Conservation (phyloP, 2,888 invertebrate genomes). For the Cyrtodaria siliqua region DNA sequence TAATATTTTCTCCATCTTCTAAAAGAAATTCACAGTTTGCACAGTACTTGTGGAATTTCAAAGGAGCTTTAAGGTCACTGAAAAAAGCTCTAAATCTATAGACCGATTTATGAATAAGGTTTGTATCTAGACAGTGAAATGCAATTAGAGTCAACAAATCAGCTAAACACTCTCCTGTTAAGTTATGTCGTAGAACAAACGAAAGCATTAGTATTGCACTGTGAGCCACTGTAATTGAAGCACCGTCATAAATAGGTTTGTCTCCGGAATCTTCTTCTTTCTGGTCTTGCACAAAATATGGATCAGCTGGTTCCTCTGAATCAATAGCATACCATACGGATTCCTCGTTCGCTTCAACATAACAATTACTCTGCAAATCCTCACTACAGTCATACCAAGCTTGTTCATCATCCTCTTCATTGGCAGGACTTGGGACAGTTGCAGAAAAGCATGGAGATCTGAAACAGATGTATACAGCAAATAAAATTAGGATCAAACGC, state of each 20-base stretch:
- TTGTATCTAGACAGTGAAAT: constrained; percentile 33
- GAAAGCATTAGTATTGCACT: constrained; percentile 43
- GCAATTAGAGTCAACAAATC: constrained; percentile 39
- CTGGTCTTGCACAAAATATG: too few species aligned
- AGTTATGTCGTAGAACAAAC: constrained; percentile 38
- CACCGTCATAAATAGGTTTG: constrained; percentile 32
- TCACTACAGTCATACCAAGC: too few species aligned
- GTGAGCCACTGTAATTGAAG: constrained; percentile 27
- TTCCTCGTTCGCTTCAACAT: too few species aligned
- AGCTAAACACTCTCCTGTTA: constrained; percentile 49
- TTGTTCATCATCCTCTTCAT: too few species aligned
- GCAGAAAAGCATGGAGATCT: too few species aligned
- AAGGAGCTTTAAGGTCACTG: constrained; percentile 27
- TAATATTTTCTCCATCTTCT: background rate
- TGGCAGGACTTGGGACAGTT: too few species aligned
- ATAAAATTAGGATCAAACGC: too few species aligned
- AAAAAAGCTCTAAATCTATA: constrained; percentile 43
- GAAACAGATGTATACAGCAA: too few species aligned
- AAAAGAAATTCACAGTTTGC: constrained; percentile 34
- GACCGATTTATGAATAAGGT: constrained; percentile 27
- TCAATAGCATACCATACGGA: too few species aligned
- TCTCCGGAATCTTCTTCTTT: too few species aligned
- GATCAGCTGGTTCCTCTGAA: too few species aligned
- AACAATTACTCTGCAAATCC: too few species aligned
- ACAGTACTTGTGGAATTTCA: constrained; percentile 40